phyloP scores from a whole-genome alignment of 2,888 invertebrate genomes.

The Zygaena filipendulae region DNA sequence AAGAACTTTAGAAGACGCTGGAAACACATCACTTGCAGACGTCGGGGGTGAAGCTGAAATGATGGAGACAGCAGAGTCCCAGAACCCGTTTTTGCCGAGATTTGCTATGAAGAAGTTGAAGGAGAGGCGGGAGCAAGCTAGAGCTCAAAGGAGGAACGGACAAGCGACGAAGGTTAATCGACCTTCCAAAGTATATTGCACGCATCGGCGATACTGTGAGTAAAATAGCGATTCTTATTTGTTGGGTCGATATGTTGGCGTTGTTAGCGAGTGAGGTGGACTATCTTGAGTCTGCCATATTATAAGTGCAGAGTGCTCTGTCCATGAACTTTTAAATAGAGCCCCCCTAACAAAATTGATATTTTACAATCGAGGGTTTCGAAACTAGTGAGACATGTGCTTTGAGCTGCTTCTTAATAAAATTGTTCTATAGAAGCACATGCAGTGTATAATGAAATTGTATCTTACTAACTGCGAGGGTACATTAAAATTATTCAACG shows the following conservation, averaged over 20 bases:
- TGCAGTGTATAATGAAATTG: no score
- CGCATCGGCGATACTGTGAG: constrained; percentile 18
- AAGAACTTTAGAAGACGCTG: constrained; percentile 28
- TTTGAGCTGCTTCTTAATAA: no score
- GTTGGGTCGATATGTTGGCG: not conserved
- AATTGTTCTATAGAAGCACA: no score
- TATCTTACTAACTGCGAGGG: no score
- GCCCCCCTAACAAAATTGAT: no score
- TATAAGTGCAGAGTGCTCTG: no score
- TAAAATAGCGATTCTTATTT: constrained; percentile 26
- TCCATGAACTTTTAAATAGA: no score
- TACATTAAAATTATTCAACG: no score
- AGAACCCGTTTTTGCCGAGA: constrained; percentile 49
- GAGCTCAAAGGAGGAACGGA: constrained; percentile 34
- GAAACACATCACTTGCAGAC: constrained; percentile 10
- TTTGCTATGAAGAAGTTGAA: constrained; percentile 52
- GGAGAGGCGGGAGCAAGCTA: constrained; percentile 36
- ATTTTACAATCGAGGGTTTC: no score
- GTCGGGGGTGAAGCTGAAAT: constrained; percentile 26
- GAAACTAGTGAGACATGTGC: no score
- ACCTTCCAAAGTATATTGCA: constrained; percentile 20
- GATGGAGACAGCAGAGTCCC: constrained; percentile 49
- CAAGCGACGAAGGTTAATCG: constrained; percentile 22
- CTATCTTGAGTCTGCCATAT: no score
- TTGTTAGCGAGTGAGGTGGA: no score